A percentile compares a stretch with the other conserved stretches of the same genome.
Conservation (phyloP, 92 coral and sea anemone species). For the Hydrozoanthus gracilis region DNA sequence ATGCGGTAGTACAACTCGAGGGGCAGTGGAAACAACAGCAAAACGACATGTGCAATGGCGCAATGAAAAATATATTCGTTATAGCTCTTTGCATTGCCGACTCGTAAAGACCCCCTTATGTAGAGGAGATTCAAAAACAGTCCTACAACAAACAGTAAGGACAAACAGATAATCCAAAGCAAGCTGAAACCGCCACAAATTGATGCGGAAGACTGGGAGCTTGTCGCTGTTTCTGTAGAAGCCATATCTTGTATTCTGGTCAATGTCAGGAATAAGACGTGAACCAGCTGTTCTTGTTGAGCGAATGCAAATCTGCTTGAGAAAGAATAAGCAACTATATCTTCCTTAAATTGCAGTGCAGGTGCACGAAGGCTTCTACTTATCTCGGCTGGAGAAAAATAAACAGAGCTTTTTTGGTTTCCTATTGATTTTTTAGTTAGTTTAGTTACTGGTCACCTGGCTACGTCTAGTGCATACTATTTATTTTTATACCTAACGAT, state of each 20-base stretch:
- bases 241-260: not conserved
- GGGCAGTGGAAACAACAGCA: not conserved
- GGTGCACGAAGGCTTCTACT: not conserved
- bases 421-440: not conserved
- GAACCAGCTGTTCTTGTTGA: not conserved
- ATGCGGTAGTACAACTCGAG: constrained; percentile 16
- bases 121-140: not conserved
- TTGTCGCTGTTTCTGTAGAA: not conserved
- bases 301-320: not conserved
- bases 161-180: not conserved
- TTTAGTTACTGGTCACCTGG: too few species aligned
- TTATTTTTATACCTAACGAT: too few species aligned
- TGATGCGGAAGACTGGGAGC: not conserved
- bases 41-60: not conserved
- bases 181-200: constrained; percentile 7
- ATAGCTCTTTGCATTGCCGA: constrained; percentile 10
- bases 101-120: constrained; percentile 10
- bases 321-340: not conserved
- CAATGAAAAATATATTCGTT: constrained; percentile 3
- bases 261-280: not conserved
- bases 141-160: constrained; percentile 8
- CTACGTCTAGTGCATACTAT: too few species aligned
- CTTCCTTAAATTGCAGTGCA: not conserved
- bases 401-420: not conserved
- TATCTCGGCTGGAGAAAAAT: not conserved